Percentiles rank a stretch among this genome's conserved stretches.
Evolutionary conservation across 2,113 vertebrate genomes (phyloP).

Genomic region (Cottus gobio): DNA sequence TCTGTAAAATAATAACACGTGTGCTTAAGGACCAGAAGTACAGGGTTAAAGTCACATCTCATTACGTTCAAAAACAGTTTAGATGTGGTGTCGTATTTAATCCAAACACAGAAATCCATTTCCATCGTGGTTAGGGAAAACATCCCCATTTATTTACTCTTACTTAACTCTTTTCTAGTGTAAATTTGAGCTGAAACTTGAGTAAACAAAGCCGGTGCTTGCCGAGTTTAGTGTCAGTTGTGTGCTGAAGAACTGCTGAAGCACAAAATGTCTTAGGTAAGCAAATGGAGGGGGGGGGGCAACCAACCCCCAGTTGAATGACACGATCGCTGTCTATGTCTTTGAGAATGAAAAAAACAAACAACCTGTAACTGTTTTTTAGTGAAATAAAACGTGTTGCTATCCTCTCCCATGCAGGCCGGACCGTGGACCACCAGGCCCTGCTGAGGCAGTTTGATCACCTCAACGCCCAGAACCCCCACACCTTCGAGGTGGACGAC

Average conservation of each 20-base stretch:
- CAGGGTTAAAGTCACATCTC: not conserved
- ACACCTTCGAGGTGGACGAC: constrained; percentile 93
- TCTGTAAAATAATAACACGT: not conserved
- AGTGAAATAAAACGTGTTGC: not conserved
- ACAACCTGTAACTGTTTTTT: not conserved
- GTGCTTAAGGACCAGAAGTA: not conserved
- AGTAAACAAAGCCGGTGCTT: constrained; percentile 3
- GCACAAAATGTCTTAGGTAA: constrained; percentile 4
- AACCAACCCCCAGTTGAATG: not conserved
- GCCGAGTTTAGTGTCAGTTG: not conserved
- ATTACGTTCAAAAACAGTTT: not conserved
- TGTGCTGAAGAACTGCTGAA: not conserved
- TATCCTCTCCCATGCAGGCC: constrained; percentile 39
- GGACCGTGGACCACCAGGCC: constrained; percentile 85
- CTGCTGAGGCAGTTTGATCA: constrained; percentile 95
- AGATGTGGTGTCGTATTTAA: not conserved
- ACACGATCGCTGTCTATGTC: not conserved
- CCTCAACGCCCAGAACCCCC: constrained; percentile 92
- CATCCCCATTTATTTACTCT: not conserved
- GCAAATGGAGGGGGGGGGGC: too few relatives aligned
- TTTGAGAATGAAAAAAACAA: not conserved
- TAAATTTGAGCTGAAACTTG: not conserved
- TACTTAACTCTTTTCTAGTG: not conserved
- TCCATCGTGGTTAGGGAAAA: not conserved
- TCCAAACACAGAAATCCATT: not conserved